Base-by-base conservation (phyloP, 1,140 invertebrate species). In the Musca vetustissima region DNA sequence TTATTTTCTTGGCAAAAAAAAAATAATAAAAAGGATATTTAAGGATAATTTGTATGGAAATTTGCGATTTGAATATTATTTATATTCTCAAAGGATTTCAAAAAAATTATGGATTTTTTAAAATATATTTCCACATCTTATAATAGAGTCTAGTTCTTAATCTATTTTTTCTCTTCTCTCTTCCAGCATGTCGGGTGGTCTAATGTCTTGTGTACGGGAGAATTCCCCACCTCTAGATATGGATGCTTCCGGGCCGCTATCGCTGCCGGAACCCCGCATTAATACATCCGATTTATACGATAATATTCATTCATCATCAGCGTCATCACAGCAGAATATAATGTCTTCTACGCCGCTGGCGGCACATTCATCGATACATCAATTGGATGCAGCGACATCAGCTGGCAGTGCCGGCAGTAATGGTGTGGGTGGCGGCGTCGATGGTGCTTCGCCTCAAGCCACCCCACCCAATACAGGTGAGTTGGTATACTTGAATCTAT, bases 161-260 rank as follows among this genome's bases (percentile, higher is more conserved):
- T 67, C 55, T 36, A 36, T 67, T 32, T 22, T 36, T 59, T 32
- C 32, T 52, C 61, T 50, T 57, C 36, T 55, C 64, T 21, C 28
- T 73, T 75, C 8, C 76, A 81, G 79, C 64, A 82, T 82, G 80
- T 82, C 80, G 70, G 74, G 77, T 70, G 78, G 78, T 59, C 65
- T 86, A 69, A 86, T 86, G 85, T 86, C 85, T 61, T 85, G 85
- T 76, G 85, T 86, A 64, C 79, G 85, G 65, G 85, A 85, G 73
- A 85, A 85, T 66, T 86, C 85, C 53, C 84, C 84, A 43, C 79
- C 84, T 15, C 48, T 82, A 67, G 80, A 82, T 55, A 32, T 78
- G 76, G 78, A 77, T 68, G 36, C 66, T 28, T 65, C 65, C 17
- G 80, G 75, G 43, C 78, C 80, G 25, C 68, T 80, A 64, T 82